Evolutionary conservation across 2,888 invertebrate genomes (phyloP).

Genomic region (Podotricha telesiphe): DNA sequence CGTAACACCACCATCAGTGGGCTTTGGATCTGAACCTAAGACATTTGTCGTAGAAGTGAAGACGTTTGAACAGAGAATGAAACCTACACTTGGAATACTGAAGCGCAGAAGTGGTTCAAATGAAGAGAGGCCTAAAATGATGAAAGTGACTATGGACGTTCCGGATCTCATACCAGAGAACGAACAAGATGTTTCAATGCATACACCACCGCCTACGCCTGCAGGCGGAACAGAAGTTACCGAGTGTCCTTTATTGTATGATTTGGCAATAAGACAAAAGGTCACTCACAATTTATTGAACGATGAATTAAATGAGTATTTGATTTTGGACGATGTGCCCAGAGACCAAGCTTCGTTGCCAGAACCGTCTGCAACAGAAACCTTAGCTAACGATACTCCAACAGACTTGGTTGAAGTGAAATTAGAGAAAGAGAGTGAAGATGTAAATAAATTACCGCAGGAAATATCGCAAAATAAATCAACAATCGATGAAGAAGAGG

Average conservation of each 20-base stretch:
- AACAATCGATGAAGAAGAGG: conserved; percentile 52
- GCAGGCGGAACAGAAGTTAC: conserved; percentile 50
- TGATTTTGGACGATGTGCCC: conserved; percentile 66
- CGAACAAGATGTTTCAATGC: conserved; percentile 46
- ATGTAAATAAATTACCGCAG: conserved; percentile 34
- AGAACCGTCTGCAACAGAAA: conserved; percentile 64
- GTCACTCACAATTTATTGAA: conserved; percentile 51
- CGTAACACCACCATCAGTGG: conserved; percentile 49
- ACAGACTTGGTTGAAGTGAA: conserved; percentile 31
- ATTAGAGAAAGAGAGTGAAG: conserved; percentile 39
- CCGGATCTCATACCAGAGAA: conserved; percentile 61
- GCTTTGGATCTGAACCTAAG: conserved; percentile 64
- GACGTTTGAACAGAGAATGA: conserved; percentile 68
- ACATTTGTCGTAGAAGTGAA: conserved; percentile 73
- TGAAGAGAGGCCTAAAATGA: conserved; percentile 52
- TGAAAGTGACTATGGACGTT: conserved; percentile 52
- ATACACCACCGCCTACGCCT: conserved; percentile 51
- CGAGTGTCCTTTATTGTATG: conserved; percentile 53
- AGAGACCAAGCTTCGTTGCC: conserved; percentile 63
- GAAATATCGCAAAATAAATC: conserved; percentile 42
- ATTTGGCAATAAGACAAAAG: conserved; percentile 50
- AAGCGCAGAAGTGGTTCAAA: conserved; percentile 54
- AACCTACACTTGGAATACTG: conserved; percentile 68
- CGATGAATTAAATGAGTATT: conserved; percentile 61
- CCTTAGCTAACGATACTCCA: conserved; percentile 40